A percentile compares a stretch with the other conserved stretches of the same genome.
Conservation (phyloP, 2,113 vertebrate genomes). For the Salvelinus sp. region DNA sequence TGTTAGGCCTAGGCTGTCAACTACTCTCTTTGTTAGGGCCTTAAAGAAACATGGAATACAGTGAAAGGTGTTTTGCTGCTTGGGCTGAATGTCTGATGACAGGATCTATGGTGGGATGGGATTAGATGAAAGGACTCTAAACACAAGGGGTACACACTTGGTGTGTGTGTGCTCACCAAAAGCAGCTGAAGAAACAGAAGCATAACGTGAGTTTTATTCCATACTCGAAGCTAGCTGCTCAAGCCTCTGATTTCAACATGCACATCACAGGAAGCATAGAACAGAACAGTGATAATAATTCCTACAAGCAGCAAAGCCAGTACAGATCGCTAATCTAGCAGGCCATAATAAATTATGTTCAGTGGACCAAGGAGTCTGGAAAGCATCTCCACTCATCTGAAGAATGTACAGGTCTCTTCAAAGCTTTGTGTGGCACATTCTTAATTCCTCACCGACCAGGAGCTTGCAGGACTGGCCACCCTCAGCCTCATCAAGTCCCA, state of each 20-base stretch:
- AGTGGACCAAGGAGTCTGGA: not conserved
- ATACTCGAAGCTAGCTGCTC: not conserved
- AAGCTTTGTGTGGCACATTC: conserved; percentile 20
- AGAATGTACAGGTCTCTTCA: conserved; percentile 42
- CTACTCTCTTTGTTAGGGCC: not conserved
- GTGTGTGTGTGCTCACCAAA: not conserved
- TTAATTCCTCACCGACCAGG: not conserved
- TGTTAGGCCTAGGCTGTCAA: not conserved
- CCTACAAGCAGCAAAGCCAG: not conserved
- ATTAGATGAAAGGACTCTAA: not conserved
- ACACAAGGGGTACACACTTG: too few relatives aligned
- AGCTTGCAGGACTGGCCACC: too few relatives aligned
- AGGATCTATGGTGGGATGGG: not conserved
- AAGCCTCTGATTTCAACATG: not conserved
- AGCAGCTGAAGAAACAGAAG: not conserved
- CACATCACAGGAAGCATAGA: not conserved
- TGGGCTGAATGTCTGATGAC: conserved; percentile 3
- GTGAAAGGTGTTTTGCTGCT: not conserved
- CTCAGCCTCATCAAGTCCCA: too few relatives aligned
- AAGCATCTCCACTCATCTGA: conserved; percentile 22
- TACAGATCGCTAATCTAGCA: not conserved
- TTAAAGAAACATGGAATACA: not conserved
- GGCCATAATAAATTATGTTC: not conserved
- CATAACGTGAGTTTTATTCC: not conserved
- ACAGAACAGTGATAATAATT: not conserved